phyloP scores from a whole-genome alignment of 2,113 vertebrate genomes.

The Hippopotamus amphibius region DNA sequence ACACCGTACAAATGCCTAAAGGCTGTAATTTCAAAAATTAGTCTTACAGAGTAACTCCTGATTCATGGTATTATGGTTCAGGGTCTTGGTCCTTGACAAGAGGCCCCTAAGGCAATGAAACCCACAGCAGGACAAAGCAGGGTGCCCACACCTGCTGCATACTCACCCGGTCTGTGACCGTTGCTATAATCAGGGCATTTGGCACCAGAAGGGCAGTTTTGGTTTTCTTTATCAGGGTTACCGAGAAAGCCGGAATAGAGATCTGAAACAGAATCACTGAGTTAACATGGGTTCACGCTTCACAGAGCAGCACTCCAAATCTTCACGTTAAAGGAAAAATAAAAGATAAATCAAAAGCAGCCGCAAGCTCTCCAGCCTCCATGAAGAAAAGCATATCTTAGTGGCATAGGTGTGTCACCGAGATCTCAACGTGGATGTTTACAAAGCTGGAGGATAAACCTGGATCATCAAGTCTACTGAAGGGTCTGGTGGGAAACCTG shows the following conservation, averaged over 20 bases:
- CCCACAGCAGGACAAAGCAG: neutral
- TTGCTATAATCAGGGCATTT: constrained; percentile 94
- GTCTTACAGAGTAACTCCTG: neutral
- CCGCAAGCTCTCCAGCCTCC: neutral
- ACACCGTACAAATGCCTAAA: neutral
- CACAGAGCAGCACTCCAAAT: neutral
- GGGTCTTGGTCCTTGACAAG: neutral
- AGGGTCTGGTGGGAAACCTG: neutral
- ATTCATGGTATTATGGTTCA: neutral
- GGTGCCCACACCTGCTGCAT: fast-evolving
- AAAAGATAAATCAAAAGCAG: neutral
- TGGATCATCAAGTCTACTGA: neutral
- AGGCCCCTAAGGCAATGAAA: neutral
- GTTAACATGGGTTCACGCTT: constrained; percentile 1
- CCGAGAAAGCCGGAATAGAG: constrained; percentile 92
- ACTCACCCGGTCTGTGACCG: constrained; percentile 92
- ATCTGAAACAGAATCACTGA: constrained; percentile 89
- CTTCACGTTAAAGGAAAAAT: neutral
- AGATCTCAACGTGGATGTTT: neutral
- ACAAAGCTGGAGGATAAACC: neutral
- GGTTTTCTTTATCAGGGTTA: constrained; percentile 96
- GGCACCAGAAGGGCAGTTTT: constrained; percentile 97
- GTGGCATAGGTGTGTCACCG: too few species aligned
- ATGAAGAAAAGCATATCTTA: neutral
- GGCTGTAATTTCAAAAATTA: neutral